Conservation (phyloP, 2,888 invertebrate genomes). For the Linnaemya vulpina region DNA sequence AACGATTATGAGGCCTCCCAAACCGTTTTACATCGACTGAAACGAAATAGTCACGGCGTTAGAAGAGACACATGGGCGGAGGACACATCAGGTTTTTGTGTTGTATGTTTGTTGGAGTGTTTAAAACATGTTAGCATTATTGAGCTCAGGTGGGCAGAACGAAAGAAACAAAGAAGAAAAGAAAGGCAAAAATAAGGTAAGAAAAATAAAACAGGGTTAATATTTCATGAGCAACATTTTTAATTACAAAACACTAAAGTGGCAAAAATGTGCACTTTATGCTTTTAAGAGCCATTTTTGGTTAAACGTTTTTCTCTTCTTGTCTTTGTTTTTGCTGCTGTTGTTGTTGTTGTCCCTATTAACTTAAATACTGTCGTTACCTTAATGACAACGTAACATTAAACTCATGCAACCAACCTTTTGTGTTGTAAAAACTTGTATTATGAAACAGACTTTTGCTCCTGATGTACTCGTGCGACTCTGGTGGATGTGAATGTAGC, state of each 20-base stretch:
- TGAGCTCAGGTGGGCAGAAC: constrained; percentile 65
- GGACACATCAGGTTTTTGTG: constrained; percentile 23
- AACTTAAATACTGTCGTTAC: constrained; percentile 81
- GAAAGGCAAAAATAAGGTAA: constrained; percentile 1
- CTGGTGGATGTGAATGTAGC: constrained; percentile 3
- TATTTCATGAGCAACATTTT: constrained; percentile 80
- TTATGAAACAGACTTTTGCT: constrained; percentile 37
- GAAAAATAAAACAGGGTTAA: constrained; percentile 73
- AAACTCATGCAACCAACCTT: constrained; percentile 73
- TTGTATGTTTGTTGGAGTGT: neutral
- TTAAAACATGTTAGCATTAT: constrained; percentile 56
- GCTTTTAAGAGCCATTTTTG: constrained; percentile 71
- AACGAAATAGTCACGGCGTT: neutral
- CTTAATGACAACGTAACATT: constrained; percentile 76
- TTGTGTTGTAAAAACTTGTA: constrained; percentile 45
- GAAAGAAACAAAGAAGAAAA: constrained; percentile 53
- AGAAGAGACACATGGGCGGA: neutral
- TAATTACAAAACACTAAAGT: constrained; percentile 82
- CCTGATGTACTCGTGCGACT: constrained; percentile 8
- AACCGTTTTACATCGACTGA: constrained; percentile 39
- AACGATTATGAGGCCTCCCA: constrained; percentile 58
- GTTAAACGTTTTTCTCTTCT: constrained; percentile 69
- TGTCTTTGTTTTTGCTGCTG: constrained; percentile 64
- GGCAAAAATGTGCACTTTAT: constrained; percentile 77
- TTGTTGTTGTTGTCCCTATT: constrained; percentile 77